Percentiles rank a stretch among this genome's conserved stretches.
These are phyloP conservation scores for Mizuhopecten yessoensis DNA, from an alignment of 1,140 invertebrate genomes.

Conservation along the genomic window DNA sequence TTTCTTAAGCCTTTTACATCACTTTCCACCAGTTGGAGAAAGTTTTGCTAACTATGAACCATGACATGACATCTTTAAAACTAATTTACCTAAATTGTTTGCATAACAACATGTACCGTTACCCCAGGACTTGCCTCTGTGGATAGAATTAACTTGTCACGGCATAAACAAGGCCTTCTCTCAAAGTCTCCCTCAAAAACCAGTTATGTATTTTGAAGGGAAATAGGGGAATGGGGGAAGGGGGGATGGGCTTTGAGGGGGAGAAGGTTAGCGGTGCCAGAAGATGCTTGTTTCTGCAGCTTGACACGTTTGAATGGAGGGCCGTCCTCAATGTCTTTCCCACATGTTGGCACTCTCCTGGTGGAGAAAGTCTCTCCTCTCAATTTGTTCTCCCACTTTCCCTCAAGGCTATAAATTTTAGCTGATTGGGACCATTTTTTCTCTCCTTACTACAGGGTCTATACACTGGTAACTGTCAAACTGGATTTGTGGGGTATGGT, in stretches of 20 bases:
- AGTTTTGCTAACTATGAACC: not conserved
- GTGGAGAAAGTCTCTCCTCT: not conserved
- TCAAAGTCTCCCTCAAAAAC: not conserved
- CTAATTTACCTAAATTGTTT: constrained; percentile 36
- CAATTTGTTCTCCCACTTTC: not conserved
- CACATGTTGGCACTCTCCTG: not conserved
- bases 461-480: constrained; percentile 33
- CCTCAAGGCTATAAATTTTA: not conserved
- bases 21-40: not conserved
- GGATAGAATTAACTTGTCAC: constrained; percentile 24
- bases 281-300: not conserved
- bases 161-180: not conserved
- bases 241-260: not conserved
- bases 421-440: constrained; percentile 26
- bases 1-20: constrained; percentile 34
- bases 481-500: not conserved
- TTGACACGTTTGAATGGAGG: not conserved
- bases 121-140: not conserved
- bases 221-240: not conserved
- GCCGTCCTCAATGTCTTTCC: not conserved
- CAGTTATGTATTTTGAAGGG: not conserved
- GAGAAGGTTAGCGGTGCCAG: not conserved
- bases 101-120: constrained; percentile 5
- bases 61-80: constrained; percentile 26
- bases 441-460: not conserved